phyloP scores from a whole-genome alignment of 2,113 vertebrate genomes.

The Calidris pygmaea region DNA sequence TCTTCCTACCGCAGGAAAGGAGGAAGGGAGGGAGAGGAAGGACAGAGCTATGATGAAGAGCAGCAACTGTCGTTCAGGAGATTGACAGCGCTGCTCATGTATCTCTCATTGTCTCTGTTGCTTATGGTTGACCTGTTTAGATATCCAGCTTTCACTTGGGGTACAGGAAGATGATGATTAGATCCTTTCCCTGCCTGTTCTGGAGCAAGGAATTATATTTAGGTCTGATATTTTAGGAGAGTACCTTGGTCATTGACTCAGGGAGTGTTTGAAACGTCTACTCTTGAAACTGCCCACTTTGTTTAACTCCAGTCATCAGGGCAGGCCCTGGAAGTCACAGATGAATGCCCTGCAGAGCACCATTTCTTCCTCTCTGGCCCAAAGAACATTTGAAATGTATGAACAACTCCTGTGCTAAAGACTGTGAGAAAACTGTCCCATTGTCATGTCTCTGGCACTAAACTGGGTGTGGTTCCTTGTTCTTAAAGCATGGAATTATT shows the following conservation, averaged over 20 bases:
- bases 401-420: accelerated
- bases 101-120: neutral
- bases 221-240: neutral
- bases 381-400: neutral
- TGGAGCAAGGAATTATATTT: neutral
- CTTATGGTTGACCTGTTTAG: neutral
- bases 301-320: neutral
- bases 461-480: neutral
- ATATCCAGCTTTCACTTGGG: neutral
- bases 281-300: neutral
- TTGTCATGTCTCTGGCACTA: neutral
- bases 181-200: neutral
- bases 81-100: neutral
- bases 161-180: neutral
- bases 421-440: neutral
- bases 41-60: neutral
- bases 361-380: neutral
- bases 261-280: neutral
- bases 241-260: neutral
- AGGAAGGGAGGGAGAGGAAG: neutral
- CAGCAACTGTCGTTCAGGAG: neutral
- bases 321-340: neutral
- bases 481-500: neutral
- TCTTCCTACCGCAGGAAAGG: neutral
- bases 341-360: neutral